Base-by-base conservation (phyloP, 2,888 invertebrate species). In the Cremastobaeus sp. region DNA sequence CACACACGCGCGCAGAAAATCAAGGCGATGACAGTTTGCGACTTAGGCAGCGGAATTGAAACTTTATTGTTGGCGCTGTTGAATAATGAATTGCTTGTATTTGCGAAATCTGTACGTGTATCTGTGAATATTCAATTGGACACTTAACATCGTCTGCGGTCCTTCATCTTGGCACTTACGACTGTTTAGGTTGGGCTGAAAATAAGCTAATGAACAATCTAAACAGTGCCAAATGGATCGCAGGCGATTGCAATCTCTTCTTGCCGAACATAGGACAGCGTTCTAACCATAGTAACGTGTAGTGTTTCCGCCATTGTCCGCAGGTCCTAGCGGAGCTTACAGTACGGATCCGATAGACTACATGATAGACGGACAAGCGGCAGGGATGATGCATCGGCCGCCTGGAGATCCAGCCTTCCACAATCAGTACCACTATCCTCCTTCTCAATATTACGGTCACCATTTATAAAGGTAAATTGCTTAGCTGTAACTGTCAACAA, bases 261-360 rank as follows among this genome's bases (percentile, higher is more conserved):
- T 77, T 79, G 84, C 83, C 85, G 81, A 84, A 78, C 81, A 74
- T 76, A 84, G 90, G 88, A 89, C 90, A 89, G 90, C 88, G 89
- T 88, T 89, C 88, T 90, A 90, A 90, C 90, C 89, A 86, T 88
- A 89, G 89, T 90, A 89, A 90, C 89, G 86, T 86, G 89, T 92
- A 94, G 96, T 96, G 89, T 96, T 96, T 90, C 93, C 94, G 88
- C 95, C 95, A 83, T 86, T 87, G 86, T 95, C 95, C 90, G 95
- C 96, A 90, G 96, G 96, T 89, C 96, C 97, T 84, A 96, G 96
- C 90, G 96, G 96, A 85, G 95, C 95, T 79, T 98, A 98, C 91
- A 97, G 97, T 90, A 97, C 97, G 82, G 98, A 98, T 89, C 96
- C 95, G 88, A 96, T 96, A 93, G 96, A 97, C 89, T 96, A 97